Percentiles rank a stretch among this genome's conserved stretches.
phyloP scores from a whole-genome alignment of 2,797 vertebrate genomes.

The Loris lydekkerianus region DNA sequence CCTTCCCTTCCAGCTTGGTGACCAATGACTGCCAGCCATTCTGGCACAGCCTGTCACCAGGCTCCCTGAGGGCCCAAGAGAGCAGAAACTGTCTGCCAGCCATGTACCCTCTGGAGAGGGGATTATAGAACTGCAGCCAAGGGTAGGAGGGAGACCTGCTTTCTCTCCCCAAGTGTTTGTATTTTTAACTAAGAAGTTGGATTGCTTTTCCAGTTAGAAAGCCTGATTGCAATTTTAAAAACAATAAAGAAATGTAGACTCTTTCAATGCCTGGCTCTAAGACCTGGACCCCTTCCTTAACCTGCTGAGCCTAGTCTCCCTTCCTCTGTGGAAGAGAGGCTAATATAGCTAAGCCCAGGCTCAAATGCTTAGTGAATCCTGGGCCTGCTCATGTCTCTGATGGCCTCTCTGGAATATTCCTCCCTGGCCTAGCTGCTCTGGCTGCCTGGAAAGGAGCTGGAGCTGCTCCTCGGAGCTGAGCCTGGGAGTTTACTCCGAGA shows the following conservation, averaged over 20 bases:
- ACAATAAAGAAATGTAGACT: not conserved
- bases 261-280: not conserved
- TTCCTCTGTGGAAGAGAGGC: not conserved
- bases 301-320: not conserved
- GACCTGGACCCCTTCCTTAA: not conserved
- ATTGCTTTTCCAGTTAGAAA: conserved; percentile 28
- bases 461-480: not conserved
- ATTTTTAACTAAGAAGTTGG: conserved; percentile 12
- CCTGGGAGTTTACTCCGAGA: not conserved
- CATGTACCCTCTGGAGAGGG: not conserved
- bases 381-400: not conserved
- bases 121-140: not conserved
- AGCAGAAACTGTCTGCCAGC: not conserved
- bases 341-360: not conserved
- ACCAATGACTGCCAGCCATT: not conserved
- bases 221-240: conserved; percentile 36
- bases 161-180: not conserved
- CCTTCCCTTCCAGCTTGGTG: not conserved
- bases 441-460: not conserved
- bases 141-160: not conserved
- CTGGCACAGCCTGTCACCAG: not conserved
- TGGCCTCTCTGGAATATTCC: not conserved
- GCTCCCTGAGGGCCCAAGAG: not conserved
- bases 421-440: not conserved
- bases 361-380: not conserved